Evolutionary conservation across 2,888 invertebrate species (phyloP), one percentile per base, ranked within the genome.

Genomic region (Anthoptus insignis): DNA sequence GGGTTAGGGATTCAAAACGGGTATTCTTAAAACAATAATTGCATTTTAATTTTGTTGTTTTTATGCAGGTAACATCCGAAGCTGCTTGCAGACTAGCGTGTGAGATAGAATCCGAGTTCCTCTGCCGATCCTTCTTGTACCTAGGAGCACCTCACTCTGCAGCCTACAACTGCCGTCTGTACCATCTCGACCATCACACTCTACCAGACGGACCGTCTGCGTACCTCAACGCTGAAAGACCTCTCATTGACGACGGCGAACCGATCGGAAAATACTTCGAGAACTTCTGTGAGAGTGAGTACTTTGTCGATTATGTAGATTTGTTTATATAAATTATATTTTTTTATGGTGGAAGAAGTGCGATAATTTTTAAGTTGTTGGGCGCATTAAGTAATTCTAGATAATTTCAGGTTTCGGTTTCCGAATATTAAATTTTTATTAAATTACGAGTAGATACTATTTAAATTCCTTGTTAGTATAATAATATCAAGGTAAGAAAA

Each of bases 201-300:
- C 91, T 98, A 59, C 98, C 98, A 0, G 98, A 98, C 80, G 98
- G 98, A 39, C 98, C 98, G 0, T 97, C 97, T 49, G 97, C 98
- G 5, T 99, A 98, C 82, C 93, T 98, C 71, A 98, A 97, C 78
- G 97, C 97, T 3, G 98, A 98, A 80, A 93, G 98, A 71, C 98
- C 98, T 0, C 94, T 98, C 37, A 97, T 98, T 72, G 98, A 98
- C 83, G 97, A 97, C 74, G 98, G 98, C 8, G 98, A 98, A 81
- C 95, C 98, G 13, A 96, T 97, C 66, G 98, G 98, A 39, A 96
- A 96, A 73, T 99, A 98, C 87, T 97, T 96, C 82, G 98, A 99
- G 88, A 98, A 98, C 87, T 95, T 95, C 85, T 99, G 98, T 83
- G 97, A 98, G 83, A 98, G 97, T 97, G 89, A 95, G 96, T 94